Conservation (phyloP, 2,113 vertebrate species). For the Lepus americanus region DNA sequence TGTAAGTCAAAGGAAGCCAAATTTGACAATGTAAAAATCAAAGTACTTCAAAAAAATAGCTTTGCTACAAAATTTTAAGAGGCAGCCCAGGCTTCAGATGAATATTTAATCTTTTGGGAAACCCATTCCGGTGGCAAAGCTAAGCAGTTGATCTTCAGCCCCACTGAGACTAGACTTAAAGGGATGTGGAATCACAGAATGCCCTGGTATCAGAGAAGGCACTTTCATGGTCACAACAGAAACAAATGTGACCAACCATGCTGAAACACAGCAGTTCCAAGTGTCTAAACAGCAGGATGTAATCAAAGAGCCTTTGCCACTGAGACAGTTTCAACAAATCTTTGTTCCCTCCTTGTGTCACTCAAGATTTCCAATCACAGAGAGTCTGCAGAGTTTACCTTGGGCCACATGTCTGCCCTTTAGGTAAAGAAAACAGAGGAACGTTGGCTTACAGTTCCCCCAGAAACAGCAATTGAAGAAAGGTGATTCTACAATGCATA, state of each 20-base stretch:
- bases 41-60: constrained; percentile 61
- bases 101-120: constrained; percentile 66
- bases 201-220: background rate
- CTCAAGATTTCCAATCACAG: background rate
- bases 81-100: constrained; percentile 25
- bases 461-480: background rate
- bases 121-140: constrained; percentile 56
- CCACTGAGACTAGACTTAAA: constrained; percentile 38
- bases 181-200: background rate
- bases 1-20: constrained; percentile 56
- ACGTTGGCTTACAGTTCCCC: background rate
- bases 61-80: constrained; percentile 48
- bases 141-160: background rate
- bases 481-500: background rate
- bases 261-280: background rate
- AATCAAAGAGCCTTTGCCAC: background rate
- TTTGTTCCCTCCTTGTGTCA: background rate
- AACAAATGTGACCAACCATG: background rate
- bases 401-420: background rate
- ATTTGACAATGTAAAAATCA: constrained; percentile 54
- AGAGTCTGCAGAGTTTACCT: background rate
- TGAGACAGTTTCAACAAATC: background rate
- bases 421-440: background rate
- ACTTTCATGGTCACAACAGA: background rate
- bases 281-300: background rate